Evolutionary conservation across 2,113 vertebrate species (phyloP).

Genomic region (Anoplopoma fimbria): DNA sequence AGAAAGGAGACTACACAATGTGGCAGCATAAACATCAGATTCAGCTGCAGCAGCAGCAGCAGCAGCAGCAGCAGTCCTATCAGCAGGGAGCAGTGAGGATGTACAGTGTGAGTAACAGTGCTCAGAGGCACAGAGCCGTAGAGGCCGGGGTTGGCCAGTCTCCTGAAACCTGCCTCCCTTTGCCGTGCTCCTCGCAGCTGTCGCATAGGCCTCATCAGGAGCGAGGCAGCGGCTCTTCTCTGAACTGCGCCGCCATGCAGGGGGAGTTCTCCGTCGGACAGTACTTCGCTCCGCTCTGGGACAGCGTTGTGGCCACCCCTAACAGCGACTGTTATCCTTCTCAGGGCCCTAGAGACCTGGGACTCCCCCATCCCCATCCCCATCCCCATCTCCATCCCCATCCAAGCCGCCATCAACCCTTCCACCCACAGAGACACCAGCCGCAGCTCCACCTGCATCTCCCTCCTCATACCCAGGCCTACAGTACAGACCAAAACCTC

Average conservation of each 20-base stretch:
- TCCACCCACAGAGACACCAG: conserved; percentile 60
- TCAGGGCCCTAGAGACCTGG: conserved; percentile 82
- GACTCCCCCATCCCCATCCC: conserved; percentile 76
- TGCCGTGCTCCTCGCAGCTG: conserved; percentile 70
- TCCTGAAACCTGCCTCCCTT: conserved; percentile 84
- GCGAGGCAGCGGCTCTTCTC: conserved; percentile 84
- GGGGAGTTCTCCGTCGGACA: conserved; percentile 88
- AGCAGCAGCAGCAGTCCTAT: conserved; percentile 86
- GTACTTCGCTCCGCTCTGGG: conserved; percentile 91
- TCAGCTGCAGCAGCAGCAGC: conserved; percentile 87
- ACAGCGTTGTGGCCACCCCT: conserved; percentile 89
- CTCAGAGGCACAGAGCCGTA: conserved; percentile 77
- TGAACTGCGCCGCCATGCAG: conserved; percentile 88
- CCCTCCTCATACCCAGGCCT: conserved; percentile 71
- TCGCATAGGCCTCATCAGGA: conserved; percentile 82
- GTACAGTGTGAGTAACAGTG: conserved; percentile 75
- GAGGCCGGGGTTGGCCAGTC: conserved; percentile 80
- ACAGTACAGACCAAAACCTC: conserved; percentile 78
- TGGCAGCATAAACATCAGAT: conserved; percentile 87
- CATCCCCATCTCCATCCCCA: conserved; percentile 78
- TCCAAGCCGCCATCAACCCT: conserved; percentile 61
- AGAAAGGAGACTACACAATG: conserved; percentile 86
- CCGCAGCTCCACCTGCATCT: conserved; percentile 66
- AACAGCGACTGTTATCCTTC: conserved; percentile 92
- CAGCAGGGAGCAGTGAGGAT: conserved; percentile 85